Percentiles rank a stretch among this genome's conserved stretches.
Conservation (phyloP, 2,888 invertebrate species). For the Zhuqinia jingwanae region DNA sequence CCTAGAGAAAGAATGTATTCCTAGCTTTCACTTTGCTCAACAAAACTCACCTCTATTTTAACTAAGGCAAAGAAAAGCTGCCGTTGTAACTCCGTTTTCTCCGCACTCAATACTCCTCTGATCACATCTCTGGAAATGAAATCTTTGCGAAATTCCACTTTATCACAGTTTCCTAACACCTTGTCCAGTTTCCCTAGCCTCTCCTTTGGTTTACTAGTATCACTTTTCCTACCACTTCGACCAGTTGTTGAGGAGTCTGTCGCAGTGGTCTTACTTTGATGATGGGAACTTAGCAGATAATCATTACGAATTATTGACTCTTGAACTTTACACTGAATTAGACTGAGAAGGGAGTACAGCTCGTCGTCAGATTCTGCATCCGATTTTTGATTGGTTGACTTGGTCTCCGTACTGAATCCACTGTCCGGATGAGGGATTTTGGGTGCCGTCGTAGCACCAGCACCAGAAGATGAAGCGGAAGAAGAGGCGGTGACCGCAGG, state of each 20-base stretch:
- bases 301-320: conserved; percentile 68
- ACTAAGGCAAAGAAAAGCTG: conserved; percentile 76
- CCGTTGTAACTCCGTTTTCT: conserved; percentile 74
- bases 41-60: conserved; percentile 73
- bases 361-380: conserved; percentile 77
- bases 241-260: conserved; percentile 38
- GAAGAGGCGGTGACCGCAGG: conserved; percentile 34
- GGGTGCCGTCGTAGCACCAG: conserved; percentile 30
- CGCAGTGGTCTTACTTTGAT: conserved; percentile 43
- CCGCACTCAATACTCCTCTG: conserved; percentile 67
- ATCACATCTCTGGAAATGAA: conserved; percentile 76
- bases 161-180: conserved; percentile 74
- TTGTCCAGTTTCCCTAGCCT: conserved; percentile 75
- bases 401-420: conserved; percentile 77
- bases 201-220: conserved; percentile 63
- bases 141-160: conserved; percentile 73
- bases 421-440: conserved; percentile 75
- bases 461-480: conserved; percentile 55
- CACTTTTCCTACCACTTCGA: conserved; percentile 52
- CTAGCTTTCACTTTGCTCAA: conserved; percentile 14
- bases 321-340: conserved; percentile 78
- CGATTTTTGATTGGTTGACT: conserved; percentile 75
- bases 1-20: neutral
- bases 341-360: conserved; percentile 77
- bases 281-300: conserved; percentile 63